Conservation (phyloP, 1,140 invertebrate genomes). For the Meteorus sp. region DNA sequence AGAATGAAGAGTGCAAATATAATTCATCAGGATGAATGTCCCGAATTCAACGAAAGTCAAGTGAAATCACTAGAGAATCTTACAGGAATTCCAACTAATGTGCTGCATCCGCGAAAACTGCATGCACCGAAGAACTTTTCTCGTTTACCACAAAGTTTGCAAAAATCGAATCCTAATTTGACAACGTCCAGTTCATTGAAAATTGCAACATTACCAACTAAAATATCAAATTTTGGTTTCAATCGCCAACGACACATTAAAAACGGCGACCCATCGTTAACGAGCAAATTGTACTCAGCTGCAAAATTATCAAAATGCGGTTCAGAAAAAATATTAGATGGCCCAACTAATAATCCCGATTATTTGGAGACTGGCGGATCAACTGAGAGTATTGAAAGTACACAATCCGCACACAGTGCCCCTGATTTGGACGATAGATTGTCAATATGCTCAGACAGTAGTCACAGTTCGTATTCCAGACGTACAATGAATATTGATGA, state of each 20-base stretch:
- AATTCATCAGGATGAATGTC: not conserved
- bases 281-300: slow-evolving; percentile 32
- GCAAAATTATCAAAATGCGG: slow-evolving; percentile 42
- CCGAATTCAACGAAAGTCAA: not conserved
- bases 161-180: slow-evolving; percentile 57
- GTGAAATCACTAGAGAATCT: slow-evolving; percentile 14
- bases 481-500: slow-evolving; percentile 42
- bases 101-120: slow-evolving; percentile 16
- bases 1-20: not conserved
- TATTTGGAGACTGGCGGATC: slow-evolving; percentile 40
- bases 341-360: slow-evolving; percentile 31
- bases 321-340: slow-evolving; percentile 44
- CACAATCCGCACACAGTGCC: slow-evolving; percentile 50
- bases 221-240: slow-evolving; percentile 35
- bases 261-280: slow-evolving; percentile 32
- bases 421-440: slow-evolving; percentile 48
- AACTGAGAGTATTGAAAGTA: slow-evolving; percentile 55
- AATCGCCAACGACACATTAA: slow-evolving; percentile 40
- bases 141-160: slow-evolving; percentile 48
- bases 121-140: slow-evolving; percentile 39
- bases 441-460: slow-evolving; percentile 49
- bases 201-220: slow-evolving; percentile 18
- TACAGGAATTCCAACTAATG: not conserved
- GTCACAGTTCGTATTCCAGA: slow-evolving; percentile 46
- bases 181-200: slow-evolving; percentile 39